Base-by-base conservation (phyloP, 92 coral and sea anemone genomes). In the Bergia puertoricense region DNA sequence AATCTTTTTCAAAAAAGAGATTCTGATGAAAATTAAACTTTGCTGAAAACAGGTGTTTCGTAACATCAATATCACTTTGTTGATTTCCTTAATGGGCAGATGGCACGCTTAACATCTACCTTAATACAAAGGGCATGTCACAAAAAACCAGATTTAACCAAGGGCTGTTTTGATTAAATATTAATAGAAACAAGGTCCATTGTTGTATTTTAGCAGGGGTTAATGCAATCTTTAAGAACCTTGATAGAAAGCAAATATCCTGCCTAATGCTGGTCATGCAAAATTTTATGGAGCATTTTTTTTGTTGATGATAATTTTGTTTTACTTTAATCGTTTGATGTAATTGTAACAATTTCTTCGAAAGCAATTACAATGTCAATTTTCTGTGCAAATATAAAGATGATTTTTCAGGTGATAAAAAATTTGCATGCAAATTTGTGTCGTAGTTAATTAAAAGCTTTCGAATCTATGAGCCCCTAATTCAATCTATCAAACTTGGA, bases 381-480 rank as follows among this genome's bases (percentile, higher is more conserved):
- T 74, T 84, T 84, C 79, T 84, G 87, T 72, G 87, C 87, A 84
- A 84, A 84, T 46, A 84, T 30, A 84, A 69, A 71, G 87, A 72
- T 84, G 54, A 88, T 86, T 82, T 74, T 91, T 92, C 90, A 74
- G 90, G 80, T 79, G 91, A 88, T 78, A 90, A 94, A 91, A 92
- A 84, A 84, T 69, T 84, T 84, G 79, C 67, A 94, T 94, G 97
- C 94, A 94, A 94, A 94, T 94, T 92, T 92, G 92, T 89, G 81
- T 81, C 90, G 81, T 56, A 92, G 92, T 91, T 92, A 89, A 92
- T 89, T 92, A 89, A 89, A 92, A 92, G 88, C 94, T 92, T 85
- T 90, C 88, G 85, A 92, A 89, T 86, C 90, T 85, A 79, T 86
- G 90, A 89, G 90, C 88, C 90, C 78, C 90, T 92, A 92, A 92